Evolutionary conservation across 2,113 vertebrate genomes (phyloP).

Genomic region (Scatophagus argus): DNA sequence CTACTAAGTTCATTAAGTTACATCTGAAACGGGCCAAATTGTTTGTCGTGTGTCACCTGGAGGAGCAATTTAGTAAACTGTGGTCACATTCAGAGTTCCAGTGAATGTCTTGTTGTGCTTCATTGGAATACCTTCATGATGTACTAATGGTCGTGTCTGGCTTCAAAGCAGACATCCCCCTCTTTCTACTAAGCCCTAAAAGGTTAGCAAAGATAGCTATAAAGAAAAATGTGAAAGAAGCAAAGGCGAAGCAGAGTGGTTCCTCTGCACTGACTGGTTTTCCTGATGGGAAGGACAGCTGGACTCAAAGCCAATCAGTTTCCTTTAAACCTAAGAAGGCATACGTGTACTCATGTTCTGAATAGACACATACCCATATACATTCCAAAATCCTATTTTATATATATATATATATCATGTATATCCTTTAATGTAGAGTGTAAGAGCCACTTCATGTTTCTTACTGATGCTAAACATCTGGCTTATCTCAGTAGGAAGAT

Average conservation of each 20-base stretch:
- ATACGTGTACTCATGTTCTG: slow-evolving; percentile 19
- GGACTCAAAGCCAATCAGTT: slow-evolving; percentile 51
- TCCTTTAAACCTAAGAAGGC: background rate
- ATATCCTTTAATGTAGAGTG: slow-evolving; percentile 31
- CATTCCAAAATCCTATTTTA: slow-evolving; percentile 29
- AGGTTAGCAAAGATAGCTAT: slow-evolving; percentile 42
- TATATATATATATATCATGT: slow-evolving; percentile 38
- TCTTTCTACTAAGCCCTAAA: slow-evolving; percentile 40
- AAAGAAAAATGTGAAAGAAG: slow-evolving; percentile 56
- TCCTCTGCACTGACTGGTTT: slow-evolving; percentile 68
- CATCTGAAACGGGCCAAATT: background rate
- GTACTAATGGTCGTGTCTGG: slow-evolving; percentile 29
- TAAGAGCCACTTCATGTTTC: slow-evolving; percentile 30
- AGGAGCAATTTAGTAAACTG: slow-evolving; percentile 14
- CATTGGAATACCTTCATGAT: slow-evolving; percentile 31
- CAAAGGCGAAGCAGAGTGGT: slow-evolving; percentile 55
- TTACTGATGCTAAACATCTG: slow-evolving; percentile 51
- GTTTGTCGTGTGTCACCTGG: slow-evolving; percentile 3
- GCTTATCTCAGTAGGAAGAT: slow-evolving; percentile 50
- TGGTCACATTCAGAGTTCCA: slow-evolving; percentile 23
- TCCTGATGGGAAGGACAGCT: slow-evolving; percentile 40
- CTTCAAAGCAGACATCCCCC: slow-evolving; percentile 50
- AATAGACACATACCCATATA: slow-evolving; percentile 17
- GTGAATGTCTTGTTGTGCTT: slow-evolving; percentile 23
- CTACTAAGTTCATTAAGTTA: background rate